Percentiles rank a stretch among this genome's conserved stretches.
These are phyloP conservation scores for Colius striatus DNA, from an alignment of 2,113 vertebrate genomes.

Conservation along the genomic window DNA sequence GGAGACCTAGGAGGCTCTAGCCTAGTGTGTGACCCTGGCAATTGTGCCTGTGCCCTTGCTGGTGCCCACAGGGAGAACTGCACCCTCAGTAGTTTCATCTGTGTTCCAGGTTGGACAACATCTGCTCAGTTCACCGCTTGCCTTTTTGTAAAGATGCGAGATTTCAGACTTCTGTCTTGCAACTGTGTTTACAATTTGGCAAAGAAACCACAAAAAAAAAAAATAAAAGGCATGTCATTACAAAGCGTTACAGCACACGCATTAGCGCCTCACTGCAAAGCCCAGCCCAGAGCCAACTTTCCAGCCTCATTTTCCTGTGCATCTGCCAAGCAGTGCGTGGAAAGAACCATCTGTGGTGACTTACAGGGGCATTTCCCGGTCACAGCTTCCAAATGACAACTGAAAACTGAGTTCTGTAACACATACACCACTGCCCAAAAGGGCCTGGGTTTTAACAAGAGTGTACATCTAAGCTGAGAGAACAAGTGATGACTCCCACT, in stretches of 20 bases:
- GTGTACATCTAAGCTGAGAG: neutral
- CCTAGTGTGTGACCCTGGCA: neutral
- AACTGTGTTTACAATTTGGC: slow-evolving; percentile 53
- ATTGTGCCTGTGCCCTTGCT: neutral
- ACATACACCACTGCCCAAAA: neutral
- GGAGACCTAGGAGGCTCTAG: neutral
- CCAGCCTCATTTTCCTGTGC: slow-evolving; percentile 50
- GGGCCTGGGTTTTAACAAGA: neutral
- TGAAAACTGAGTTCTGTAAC: slow-evolving; percentile 14
- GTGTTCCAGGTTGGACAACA: neutral
- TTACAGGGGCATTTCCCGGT: slow-evolving; percentile 22
- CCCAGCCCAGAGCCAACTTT: slow-evolving; percentile 43
- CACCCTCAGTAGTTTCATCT: neutral
- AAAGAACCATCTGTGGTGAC: slow-evolving; percentile 43
- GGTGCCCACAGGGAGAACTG: neutral
- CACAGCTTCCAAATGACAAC: slow-evolving; percentile 46
- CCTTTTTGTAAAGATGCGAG: slow-evolving; percentile 6
- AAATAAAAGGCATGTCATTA: neutral
- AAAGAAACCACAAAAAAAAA: neutral
- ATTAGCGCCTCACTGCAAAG: slow-evolving; percentile 23
- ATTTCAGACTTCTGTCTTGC: slow-evolving; percentile 31
- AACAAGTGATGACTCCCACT: neutral
- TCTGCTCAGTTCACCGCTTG: neutral
- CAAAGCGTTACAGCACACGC: slow-evolving; percentile 20
- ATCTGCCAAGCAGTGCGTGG: slow-evolving; percentile 17